Base-by-base conservation (phyloP, 1,140 invertebrate species). In the Meloidogyne floridensis region DNA sequence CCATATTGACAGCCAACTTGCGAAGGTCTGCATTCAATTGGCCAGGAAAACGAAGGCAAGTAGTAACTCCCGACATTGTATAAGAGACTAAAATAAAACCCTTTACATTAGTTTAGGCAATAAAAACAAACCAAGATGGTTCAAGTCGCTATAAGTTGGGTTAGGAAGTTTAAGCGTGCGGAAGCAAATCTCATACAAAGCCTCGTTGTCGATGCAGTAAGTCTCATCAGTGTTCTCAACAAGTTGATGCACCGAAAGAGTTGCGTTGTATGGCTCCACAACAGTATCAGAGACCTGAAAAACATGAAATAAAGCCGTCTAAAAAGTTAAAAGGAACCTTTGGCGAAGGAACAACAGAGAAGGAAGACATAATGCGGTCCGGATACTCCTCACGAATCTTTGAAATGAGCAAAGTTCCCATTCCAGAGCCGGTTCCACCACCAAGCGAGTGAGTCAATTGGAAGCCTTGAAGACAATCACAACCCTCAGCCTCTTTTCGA, bases 1-100 rank as follows among this genome's bases (percentile, higher is more conserved):
- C 95, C 95, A 97, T 96, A 91, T 97, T 97, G n/a, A 97, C 95
- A 42, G 96, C 96, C 84, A 97, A 86, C 92, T 97, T 97, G 76
- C 96, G 92, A 69, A 97, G 91, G 92, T 97, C 96, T 69, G 96
- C 95, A 82, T 93, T 93, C 81, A 93, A 82, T 84, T 92, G 84
- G 77, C 92, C 92, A 51, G 92, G 92, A 84, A 92, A 92, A 65
- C 92, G 89, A 75, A 92, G 88, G 86, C 92, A 92, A 42, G 92
- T 93, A 89, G 94, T 95, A 0, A 96, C 94, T 15, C 95, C 95
- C 74, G 94, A 95, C 95, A 93, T 93, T 1, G 93, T 88, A 59
- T 59, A 59, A 15, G 93, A 56, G 65, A 83, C 56, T 71, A 56
- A 81, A 10, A 59, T 69, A 80, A 20, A 32, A 32, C 32, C 32